phyloP scores from a whole-genome alignment of 2,113 vertebrate species.

The Perca schrenkii region DNA sequence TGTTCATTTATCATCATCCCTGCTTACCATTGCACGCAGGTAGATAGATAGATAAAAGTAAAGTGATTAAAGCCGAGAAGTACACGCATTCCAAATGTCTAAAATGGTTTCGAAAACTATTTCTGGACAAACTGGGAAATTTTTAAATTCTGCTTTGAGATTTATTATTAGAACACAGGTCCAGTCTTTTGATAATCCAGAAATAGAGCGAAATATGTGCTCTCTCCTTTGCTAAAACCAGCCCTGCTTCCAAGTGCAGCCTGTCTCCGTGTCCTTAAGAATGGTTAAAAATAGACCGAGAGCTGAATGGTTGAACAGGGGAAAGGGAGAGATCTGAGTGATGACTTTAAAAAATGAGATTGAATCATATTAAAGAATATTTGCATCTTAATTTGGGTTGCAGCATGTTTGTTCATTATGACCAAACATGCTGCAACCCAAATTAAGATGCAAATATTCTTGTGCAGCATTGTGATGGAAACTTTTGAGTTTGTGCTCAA shows the following conservation, averaged over 20 bases:
- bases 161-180: slow-evolving; percentile 74
- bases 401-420: slow-evolving; percentile 32
- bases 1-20: slow-evolving; percentile 15
- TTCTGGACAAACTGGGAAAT: slow-evolving; percentile 69
- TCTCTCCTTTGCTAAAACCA: slow-evolving; percentile 67
- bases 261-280: slow-evolving; percentile 64
- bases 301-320: slow-evolving; percentile 64
- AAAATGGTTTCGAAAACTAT: slow-evolving; percentile 63
- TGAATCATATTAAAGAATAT: slow-evolving; percentile 57
- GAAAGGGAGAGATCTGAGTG: slow-evolving; percentile 52
- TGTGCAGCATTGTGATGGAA: background rate
- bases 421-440: too few relatives aligned
- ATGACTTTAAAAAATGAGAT: slow-evolving; percentile 64
- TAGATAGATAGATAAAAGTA: slow-evolving; percentile 45
- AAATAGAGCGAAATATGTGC: slow-evolving; percentile 68
- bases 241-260: slow-evolving; percentile 62
- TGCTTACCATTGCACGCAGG: background rate
- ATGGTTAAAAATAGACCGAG: slow-evolving; percentile 76
- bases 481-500: background rate
- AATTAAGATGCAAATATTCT: too few relatives aligned
- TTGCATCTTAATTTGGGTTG: slow-evolving; percentile 53
- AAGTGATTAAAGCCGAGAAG: slow-evolving; percentile 42
- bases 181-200: slow-evolving; percentile 70
- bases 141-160: slow-evolving; percentile 64
- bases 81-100: slow-evolving; percentile 32